Base-by-base conservation (phyloP, 2,113 vertebrate species). In the Enhydra lutris region DNA sequence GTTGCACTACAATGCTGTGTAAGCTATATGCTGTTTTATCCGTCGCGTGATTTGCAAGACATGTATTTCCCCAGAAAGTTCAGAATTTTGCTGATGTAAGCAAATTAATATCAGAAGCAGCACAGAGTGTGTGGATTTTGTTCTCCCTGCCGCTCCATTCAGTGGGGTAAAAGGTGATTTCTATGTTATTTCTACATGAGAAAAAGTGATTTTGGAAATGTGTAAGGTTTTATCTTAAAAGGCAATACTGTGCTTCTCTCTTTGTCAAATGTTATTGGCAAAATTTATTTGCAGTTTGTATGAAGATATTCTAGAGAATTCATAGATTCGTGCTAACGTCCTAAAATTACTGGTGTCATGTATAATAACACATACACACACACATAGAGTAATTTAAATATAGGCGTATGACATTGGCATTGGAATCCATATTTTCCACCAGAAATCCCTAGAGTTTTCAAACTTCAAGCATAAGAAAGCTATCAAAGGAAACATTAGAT, bases 41-140 rank as follows among this genome's bases (percentile, higher is more conserved):
- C 3, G 69, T 80, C 39, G 13, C 36, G 31, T 21, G 73, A 82
- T 95, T 95, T 89, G 34, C 79, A 52, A 79, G 80, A 50, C 21
- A 78, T 88, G 24, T 55, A n/a, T 74, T 86, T 94, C 97, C 81
- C 82, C 31, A 12, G 57, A 89, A 73, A 95, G 84, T 39, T 31
- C 65, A 34, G 42, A 95, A 1, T 86, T 84, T 92, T 94, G 50
- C 61, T 97, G 94, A 95, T 39, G 65, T 89, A 94, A 91, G 85
- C 91, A 97, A 96, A 96, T 47, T 96, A 94, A 95, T 69, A 93
- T 73, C 52, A 94, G 61, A 96, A 92, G 24, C 52, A 47, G 17
- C 11, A 4, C 7, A 23, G 12, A 67, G 3, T 89, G 21, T 80
- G 14, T n/a, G 81, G 55, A 90, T 50, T 97, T 97, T 87, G n/a